Evolutionary conservation across 35 echinoderm and acorn worm genomes (phyloP).

Genomic region (Patiria miniata): DNA sequence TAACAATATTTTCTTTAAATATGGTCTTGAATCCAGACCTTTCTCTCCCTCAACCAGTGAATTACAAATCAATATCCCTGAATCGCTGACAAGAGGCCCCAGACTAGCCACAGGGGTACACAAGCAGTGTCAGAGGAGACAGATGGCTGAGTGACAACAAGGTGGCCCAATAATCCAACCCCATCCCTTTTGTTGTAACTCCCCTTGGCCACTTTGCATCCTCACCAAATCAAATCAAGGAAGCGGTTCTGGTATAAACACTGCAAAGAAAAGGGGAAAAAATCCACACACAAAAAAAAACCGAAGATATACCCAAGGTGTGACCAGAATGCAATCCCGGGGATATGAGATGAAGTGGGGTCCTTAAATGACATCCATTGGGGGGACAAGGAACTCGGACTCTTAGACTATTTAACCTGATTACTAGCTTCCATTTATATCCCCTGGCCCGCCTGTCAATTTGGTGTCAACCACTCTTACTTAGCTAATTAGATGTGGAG

Average conservation of each 20-base stretch:
- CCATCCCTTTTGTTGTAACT: not conserved
- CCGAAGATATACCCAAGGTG: too few species aligned
- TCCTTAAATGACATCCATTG: not conserved
- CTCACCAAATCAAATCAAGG: constrained; percentile 18
- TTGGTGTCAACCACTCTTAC: constrained; percentile 16
- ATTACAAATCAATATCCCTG: too few species aligned
- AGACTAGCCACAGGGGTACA: too few species aligned
- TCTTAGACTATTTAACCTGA: constrained; percentile 8
- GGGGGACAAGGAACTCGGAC: not conserved
- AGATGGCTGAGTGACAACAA: too few species aligned
- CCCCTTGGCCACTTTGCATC: constrained; percentile 13
- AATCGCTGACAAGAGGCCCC: too few species aligned
- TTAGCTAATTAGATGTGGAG: too few species aligned
- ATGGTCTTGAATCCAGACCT: too few species aligned
- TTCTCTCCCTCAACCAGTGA: too few species aligned
- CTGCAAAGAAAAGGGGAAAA: too few species aligned
- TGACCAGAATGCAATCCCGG: not conserved
- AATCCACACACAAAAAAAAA: too few species aligned
- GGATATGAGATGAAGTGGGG: not conserved
- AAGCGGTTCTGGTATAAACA: not conserved
- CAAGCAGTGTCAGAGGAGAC: too few species aligned
- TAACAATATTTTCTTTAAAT: too few species aligned
- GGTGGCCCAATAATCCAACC: not conserved
- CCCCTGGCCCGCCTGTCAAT: constrained; percentile 11
- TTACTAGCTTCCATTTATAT: constrained; percentile 8